A percentile compares a stretch with the other conserved stretches of the same genome.
phyloP scores from a whole-genome alignment of 2,113 vertebrate species.

The Perca flavescens region DNA sequence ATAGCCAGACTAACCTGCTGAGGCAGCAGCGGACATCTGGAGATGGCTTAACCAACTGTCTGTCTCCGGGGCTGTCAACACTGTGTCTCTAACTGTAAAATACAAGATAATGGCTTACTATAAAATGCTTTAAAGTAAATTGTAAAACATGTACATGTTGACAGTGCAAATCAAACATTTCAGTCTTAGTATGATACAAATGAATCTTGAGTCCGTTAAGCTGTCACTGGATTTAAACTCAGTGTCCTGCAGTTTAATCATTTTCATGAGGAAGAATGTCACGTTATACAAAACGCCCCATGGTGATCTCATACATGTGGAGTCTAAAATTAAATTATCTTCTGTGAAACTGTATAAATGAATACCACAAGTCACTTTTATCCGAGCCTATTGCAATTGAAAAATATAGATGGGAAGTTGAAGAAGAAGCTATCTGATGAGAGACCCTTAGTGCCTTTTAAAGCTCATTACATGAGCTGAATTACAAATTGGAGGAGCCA shows the following conservation, averaged over 20 bases:
- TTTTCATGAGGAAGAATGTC: neutral
- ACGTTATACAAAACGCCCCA: constrained; percentile 6
- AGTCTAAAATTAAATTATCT: constrained; percentile 20
- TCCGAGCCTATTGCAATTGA: constrained; percentile 64
- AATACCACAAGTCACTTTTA: constrained; percentile 53
- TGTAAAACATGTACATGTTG: neutral
- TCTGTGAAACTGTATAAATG: constrained; percentile 51
- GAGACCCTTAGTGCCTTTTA: constrained; percentile 67
- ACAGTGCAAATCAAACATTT: neutral
- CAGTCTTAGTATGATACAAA: neutral
- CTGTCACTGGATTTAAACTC: neutral
- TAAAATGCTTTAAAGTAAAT: neutral
- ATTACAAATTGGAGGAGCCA: constrained; percentile 68
- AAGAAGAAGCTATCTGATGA: constrained; percentile 67
- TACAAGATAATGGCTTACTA: neutral
- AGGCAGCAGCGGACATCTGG: no score
- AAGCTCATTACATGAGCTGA: constrained; percentile 72
- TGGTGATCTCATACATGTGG: neutral
- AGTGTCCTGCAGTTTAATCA: neutral
- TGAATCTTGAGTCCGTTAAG: neutral
- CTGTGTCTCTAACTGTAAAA: constrained; percentile 6
- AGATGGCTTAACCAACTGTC: no score
- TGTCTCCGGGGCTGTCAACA: no score
- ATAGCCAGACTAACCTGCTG: no score
- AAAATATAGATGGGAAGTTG: constrained; percentile 64